Conservation (phyloP, 2,113 vertebrate genomes). For the Seriola quinqueradiata region DNA sequence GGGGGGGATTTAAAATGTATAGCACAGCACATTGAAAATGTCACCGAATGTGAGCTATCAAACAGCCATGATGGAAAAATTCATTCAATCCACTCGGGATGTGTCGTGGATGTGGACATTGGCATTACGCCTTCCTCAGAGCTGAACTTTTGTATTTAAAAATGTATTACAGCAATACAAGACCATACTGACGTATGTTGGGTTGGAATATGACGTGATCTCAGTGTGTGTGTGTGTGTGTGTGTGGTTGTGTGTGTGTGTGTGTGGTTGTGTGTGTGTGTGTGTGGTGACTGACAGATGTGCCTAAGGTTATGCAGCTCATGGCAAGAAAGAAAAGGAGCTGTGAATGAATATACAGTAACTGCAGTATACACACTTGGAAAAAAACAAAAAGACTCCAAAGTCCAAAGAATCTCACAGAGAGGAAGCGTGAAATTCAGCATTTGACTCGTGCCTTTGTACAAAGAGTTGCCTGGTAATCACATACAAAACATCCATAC, state of each 20-base stretch:
- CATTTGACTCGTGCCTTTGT: constrained; percentile 70
- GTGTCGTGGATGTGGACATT: background rate
- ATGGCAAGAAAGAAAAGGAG: background rate
- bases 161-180: constrained; percentile 28
- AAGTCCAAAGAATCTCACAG: constrained; percentile 27
- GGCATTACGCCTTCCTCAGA: constrained; percentile 20
- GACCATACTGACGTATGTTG: constrained; percentile 14
- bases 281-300: constrained; percentile 6
- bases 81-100: constrained; percentile 25
- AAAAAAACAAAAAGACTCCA: background rate
- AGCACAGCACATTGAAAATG: constrained; percentile 65
- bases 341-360: constrained; percentile 29
- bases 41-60: constrained; percentile 45
- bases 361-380: constrained; percentile 32
- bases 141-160: constrained; percentile 4
- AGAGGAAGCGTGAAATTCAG: constrained; percentile 48
- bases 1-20: constrained; percentile 57
- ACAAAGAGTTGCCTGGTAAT: constrained; percentile 77
- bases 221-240: background rate
- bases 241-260: background rate
- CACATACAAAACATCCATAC: constrained; percentile 90
- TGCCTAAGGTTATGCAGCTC: constrained; percentile 26
- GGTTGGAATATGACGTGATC: constrained; percentile 7
- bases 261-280: background rate
- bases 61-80: constrained; percentile 53